Evolutionary conservation across 2,113 vertebrate species (phyloP), one percentile per base, ranked within the genome.

Genomic region (Caranx melampygus): DNA sequence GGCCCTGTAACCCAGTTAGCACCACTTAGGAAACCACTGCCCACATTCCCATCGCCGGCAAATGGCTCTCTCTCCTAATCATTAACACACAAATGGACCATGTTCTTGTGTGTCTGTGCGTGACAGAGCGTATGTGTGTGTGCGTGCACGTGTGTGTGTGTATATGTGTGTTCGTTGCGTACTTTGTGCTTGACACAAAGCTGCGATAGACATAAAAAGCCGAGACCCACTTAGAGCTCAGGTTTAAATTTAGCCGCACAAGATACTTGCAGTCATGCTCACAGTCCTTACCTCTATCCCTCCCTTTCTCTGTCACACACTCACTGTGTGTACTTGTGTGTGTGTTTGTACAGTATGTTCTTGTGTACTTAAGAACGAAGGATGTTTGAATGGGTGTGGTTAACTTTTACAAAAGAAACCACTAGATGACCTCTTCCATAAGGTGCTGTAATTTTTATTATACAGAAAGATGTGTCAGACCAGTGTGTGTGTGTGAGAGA

Each of bases 51-150:
- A 88, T 89, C 63, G n/a, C 77, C 69, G 15, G 47, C 79, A 88
- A 93, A 92, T 78, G 84, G 72, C 65, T 83, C 73, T 70, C 71
- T 91, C 88, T 55, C 78, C 82, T 92, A 91, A 93, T 94, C 91
- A 94, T 94, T 94, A 92, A 93, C 92, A 87, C 89, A 64, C 73
- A 84, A 90, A 88, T 77, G 86, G 80, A 79, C 80, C 66, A 21
- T 79, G 85, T 79, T 88, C 45, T 3, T 45, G 26, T 64, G 78
- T 75, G 61, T 59, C 3, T 62, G 71, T 76, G 74, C 68, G 58
- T 61, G 51, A 18, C 42, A 6, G 61, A 8, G 67, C 2, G 49
- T 18, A 21, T 26, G 52, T 34, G 8, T 44, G 63, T 54, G 64
- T 31, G 35, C 58, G 66, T 51, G 8, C 57, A 26, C 26, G 13